These are phyloP conservation scores for Clytia hemisphaerica DNA, from an alignment of 30 jellyfish, hydroid and myxozoan species.

Conservation along the genomic window DNA sequence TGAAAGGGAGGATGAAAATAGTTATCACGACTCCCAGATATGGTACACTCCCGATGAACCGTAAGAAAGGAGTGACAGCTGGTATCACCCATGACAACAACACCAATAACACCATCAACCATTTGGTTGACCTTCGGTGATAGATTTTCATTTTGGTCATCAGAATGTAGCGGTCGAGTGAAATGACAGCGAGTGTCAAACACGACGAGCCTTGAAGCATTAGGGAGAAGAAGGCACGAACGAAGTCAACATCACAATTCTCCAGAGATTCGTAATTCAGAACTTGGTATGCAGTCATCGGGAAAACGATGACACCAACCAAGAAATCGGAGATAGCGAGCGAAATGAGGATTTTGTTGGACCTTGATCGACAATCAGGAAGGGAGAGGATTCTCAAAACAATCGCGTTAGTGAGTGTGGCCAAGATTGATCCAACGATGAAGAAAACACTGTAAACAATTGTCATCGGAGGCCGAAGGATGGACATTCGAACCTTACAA, in stretches of 20 bases:
- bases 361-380: constrained; percentile 34
- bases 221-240: constrained; percentile 47
- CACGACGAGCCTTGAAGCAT: constrained; percentile 66
- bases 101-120: constrained; percentile 26
- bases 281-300: constrained; percentile 40
- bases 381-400: constrained; percentile 16
- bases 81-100: constrained; percentile 62
- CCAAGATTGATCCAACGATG: constrained; percentile 13
- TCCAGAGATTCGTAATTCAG: constrained; percentile 14
- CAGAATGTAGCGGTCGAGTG: constrained; percentile 61
- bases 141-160: constrained; percentile 46
- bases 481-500: constrained; percentile 3
- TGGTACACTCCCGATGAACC: constrained; percentile 4
- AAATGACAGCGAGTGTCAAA: constrained; percentile 44
- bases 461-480: constrained; percentile 22
- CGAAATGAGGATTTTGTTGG: constrained; percentile 42
- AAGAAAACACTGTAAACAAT: constrained; percentile 38
- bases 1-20: background rate
- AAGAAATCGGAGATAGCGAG: constrained; percentile 62
- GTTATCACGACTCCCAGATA: constrained; percentile 4
- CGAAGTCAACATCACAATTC: constrained; percentile 35
- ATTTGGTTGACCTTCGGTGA: constrained; percentile 34
- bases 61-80: constrained; percentile 44
- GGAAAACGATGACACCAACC: constrained; percentile 53
- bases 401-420: constrained; percentile 31